These are phyloP conservation scores for Morus bassanus DNA, from an alignment of 2,797 vertebrate genomes.

Conservation along the genomic window DNA sequence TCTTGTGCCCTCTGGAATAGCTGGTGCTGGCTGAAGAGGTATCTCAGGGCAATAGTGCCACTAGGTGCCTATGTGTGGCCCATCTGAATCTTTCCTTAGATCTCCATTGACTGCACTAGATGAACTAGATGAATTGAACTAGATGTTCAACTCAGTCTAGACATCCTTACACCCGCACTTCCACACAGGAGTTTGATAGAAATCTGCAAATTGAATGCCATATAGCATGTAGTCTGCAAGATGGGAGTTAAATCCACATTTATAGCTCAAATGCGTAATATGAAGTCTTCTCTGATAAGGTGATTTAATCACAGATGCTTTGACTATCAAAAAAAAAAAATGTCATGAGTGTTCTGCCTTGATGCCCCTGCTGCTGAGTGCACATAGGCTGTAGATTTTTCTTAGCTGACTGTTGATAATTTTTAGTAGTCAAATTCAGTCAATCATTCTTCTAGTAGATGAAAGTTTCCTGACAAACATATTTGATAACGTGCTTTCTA, in stretches of 20 bases:
- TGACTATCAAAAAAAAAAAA: not conserved
- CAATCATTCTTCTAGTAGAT: not conserved
- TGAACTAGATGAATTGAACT: not conserved
- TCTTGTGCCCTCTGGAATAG: not conserved
- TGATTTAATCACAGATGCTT: not conserved
- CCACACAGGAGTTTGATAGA: not conserved
- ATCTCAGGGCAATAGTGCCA: not conserved
- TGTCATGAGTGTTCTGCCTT: not conserved
- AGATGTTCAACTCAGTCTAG: not conserved
- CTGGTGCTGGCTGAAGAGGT: not conserved
- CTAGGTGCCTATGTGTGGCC: not conserved
- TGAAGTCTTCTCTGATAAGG: not conserved
- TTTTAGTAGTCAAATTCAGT: not conserved
- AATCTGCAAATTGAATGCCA: not conserved
- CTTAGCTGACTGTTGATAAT: not conserved
- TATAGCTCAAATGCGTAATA: not conserved
- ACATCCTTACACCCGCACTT: not conserved
- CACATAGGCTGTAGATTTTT: not conserved
- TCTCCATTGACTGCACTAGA: not conserved
- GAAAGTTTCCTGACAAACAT: not conserved
- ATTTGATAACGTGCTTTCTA: not conserved
- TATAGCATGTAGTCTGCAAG: not conserved
- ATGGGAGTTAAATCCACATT: not conserved
- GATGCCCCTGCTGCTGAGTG: not conserved
- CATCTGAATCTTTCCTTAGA: not conserved